Base-by-base conservation (phyloP, 1,140 invertebrate species). In the Pseudomyrmex gracilis region DNA sequence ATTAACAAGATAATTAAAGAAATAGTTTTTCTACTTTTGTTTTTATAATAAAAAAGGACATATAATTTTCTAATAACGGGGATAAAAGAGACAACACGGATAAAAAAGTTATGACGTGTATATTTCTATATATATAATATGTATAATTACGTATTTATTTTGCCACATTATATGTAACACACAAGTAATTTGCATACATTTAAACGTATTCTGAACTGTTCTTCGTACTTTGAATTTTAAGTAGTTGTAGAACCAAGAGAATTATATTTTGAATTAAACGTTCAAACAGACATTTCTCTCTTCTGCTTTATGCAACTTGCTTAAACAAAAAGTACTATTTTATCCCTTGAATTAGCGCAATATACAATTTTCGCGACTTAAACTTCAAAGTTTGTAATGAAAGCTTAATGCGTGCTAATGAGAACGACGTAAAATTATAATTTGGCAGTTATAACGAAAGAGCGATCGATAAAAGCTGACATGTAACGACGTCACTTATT, bases 381-480 rank as follows among this genome's bases (percentile, higher is more conserved):
- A 58, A 12, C 24, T 68, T 57, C 2, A 2, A 68, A 78, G 53
- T 78, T 78, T 68, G 24, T 57, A 78, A 78, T 10, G 4, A 78
- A 78, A 10, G 17, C 20, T 57, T 47, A 13, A 47, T 3, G 2
- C 17, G 20, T 43, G 15, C 1, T 78, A 78, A 68, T 58, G 64
- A 78, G 63, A 57, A 45, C 9, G 5, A 15, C 5, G 24, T 13
- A 67, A 57, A 68, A 78, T 67, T 43, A 45, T 77, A 55, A 77
- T 67, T 76, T 66, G 1, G 8, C 24, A 20, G 13, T 22, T 12
- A 51, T 34, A 34, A 34, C 34, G 34, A 34, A 64, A 66, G 17
- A 55, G 20, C 34, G 22, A 43, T 1, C n/a, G 45, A 20, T 0
- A 34, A 53, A 66, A 66, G 3, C 15, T 5, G 47, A 9, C 5